These are phyloP conservation scores for Perca flavescens DNA, from an alignment of 2,113 vertebrate species.

Conservation along the genomic window DNA sequence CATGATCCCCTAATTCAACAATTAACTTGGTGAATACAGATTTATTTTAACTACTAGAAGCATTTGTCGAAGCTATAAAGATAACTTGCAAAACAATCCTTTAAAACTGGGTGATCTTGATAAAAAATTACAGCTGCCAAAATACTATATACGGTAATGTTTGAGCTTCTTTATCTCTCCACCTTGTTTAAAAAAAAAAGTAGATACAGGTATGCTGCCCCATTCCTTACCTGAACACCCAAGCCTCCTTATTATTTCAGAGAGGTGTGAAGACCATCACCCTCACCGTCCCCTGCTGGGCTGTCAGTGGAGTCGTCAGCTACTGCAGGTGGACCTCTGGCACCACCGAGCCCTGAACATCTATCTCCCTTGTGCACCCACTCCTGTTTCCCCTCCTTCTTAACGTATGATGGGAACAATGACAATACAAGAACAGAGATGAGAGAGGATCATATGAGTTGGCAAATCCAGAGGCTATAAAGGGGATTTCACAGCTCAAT, in stretches of 20 bases:
- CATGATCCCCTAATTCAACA: background rate
- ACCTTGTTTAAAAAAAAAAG: background rate
- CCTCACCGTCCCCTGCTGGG: conserved; percentile 34
- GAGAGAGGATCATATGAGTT: conserved; percentile 67
- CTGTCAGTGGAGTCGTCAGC: conserved; percentile 44
- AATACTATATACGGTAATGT: too few species aligned
- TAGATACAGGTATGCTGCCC: background rate
- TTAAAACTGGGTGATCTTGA: background rate
- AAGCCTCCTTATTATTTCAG: conserved; percentile 47
- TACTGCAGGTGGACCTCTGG: conserved; percentile 63
- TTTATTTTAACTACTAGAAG: background rate
- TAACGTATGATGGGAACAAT: conserved; percentile 48
- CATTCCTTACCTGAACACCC: conserved; percentile 22
- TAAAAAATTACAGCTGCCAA: too few species aligned
- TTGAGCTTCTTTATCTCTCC: too few species aligned
- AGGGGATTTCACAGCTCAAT: conserved; percentile 80
- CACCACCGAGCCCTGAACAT: conserved; percentile 36
- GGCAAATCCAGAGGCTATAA: conserved; percentile 59
- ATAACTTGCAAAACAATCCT: background rate
- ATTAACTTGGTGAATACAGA: background rate
- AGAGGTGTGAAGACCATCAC: conserved; percentile 60
- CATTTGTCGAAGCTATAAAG: background rate
- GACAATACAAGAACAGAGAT: conserved; percentile 56
- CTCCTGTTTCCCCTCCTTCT: background rate
- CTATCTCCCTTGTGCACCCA: conserved; percentile 13